A percentile compares a stretch with the other conserved stretches of the same genome.
Evolutionary conservation across 2,113 vertebrate genomes (phyloP).

Genomic region (Crotalus tigris): DNA sequence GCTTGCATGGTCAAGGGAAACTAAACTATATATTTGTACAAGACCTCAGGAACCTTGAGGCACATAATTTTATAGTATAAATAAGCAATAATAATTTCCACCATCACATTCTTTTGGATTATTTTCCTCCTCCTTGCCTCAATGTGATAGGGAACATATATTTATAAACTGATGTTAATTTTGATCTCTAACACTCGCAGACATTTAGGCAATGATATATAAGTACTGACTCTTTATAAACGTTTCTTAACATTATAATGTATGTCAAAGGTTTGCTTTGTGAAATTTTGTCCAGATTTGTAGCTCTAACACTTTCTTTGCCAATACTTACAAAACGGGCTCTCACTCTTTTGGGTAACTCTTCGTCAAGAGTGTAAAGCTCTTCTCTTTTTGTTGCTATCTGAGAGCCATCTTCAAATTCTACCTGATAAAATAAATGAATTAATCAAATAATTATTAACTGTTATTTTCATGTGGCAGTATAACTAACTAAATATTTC

Average conservation of each 20-base stretch:
- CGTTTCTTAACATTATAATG: background rate
- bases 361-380: conserved; percentile 91
- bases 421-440: conserved; percentile 76
- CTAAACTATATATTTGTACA: background rate
- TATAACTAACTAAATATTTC: background rate
- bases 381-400: conserved; percentile 91
- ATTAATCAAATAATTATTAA: conserved; percentile 8
- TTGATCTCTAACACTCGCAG: background rate
- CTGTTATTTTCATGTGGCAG: background rate
- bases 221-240: background rate
- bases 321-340: conserved; percentile 88
- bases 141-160: background rate
- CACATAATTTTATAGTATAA: background rate
- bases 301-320: background rate
- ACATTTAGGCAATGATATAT: background rate
- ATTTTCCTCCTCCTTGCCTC: background rate
- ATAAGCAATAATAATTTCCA: background rate
- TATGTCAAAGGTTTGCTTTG: accelerated
- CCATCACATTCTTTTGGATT: background rate
- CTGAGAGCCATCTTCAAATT: conserved; percentile 97
- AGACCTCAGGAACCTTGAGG: background rate
- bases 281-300: background rate
- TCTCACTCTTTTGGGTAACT: conserved; percentile 95
- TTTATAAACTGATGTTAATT: background rate
- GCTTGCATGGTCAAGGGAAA: background rate